Base-by-base conservation (phyloP, 1,140 invertebrate species). In the Thaumatotibia leucotreta region DNA sequence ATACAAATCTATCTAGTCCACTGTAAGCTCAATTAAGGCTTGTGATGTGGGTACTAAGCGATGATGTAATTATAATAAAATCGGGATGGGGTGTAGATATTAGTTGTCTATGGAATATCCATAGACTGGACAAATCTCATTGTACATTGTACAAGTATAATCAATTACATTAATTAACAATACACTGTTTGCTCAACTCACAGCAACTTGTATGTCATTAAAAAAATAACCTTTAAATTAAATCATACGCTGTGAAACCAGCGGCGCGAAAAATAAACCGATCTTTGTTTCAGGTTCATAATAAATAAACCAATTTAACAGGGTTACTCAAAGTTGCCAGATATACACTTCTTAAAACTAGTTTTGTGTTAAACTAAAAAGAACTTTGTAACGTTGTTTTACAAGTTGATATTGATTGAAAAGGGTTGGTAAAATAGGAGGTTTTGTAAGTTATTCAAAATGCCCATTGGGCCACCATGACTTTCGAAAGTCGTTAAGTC, bases 281-380 rank as follows among this genome's bases (percentile, higher is more conserved):
- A 11, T 54, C 52, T 11, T 54, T 24, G 24, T 54, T 54, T 54
- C 50, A 23, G 23, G 52, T 8, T 29, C 23, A 58, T 58, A 58
- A 58, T n/a, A 58, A 58, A 58, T 67, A 72, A 76, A 75, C 69
- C 80, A 86, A 83, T 86, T 84, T 80, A 81, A 80, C 70, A 82
- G 74, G 83, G 74, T 79, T 79, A 79, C 80, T 80, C 75, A 77
- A 83, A 79, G 78, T 27, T 45, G 39, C 6, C 4, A 45, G 9
- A 6, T 20, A 45, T 17, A 14, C 39, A 45, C 4, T 45, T 20
- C 2, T 45, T n/a, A 2, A 14, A 45, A 8, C 14, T 8, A 2
- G 4, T 45, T 45, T 20, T 17, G 4, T 14, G 14, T 17, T 9
- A 20, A 20, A 45, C 17, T 1, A 45, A 45, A 45, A 17, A 9